Percentiles rank a stretch among this genome's conserved stretches.
phyloP scores from a whole-genome alignment of 2,888 invertebrate species.

The Nudaria mundana region DNA sequence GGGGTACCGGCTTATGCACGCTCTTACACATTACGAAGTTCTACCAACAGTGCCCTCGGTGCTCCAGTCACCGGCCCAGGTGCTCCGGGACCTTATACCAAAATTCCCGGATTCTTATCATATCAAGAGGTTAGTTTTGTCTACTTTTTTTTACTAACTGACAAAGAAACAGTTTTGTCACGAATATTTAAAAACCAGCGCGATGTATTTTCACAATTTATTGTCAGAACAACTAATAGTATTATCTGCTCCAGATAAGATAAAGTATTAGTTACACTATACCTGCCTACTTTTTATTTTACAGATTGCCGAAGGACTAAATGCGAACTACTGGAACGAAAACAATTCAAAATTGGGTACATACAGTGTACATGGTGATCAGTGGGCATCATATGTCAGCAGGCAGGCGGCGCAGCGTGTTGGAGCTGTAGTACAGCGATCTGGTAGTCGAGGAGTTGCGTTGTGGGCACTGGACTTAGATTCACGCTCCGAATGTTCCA shows the following conservation, averaged over 20 bases:
- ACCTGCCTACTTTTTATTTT: too few species aligned
- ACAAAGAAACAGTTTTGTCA: neutral
- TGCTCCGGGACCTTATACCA: conserved; percentile 84
- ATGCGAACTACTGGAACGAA: conserved; percentile 80
- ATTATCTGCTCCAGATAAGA: too few species aligned
- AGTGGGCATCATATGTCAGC: conserved; percentile 91
- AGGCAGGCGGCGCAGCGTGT: conserved; percentile 83
- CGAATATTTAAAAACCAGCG: too few species aligned
- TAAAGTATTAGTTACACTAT: neutral
- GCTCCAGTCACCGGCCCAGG: conserved; percentile 84
- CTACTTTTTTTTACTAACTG: neutral
- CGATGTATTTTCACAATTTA: neutral
- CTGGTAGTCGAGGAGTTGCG: conserved; percentile 86
- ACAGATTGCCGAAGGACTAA: conserved; percentile 82
- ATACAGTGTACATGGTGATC: conserved; percentile 85
- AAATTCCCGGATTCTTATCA: conserved; percentile 87
- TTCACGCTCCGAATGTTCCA: conserved; percentile 86
- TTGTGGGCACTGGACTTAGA: conserved; percentile 91
- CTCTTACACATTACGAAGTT: conserved; percentile 84
- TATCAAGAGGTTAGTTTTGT: conserved; percentile 84
- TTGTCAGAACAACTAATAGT: neutral
- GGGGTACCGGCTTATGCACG: conserved; percentile 90
- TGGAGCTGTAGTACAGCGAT: conserved; percentile 78
- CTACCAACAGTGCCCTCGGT: conserved; percentile 76
- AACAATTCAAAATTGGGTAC: conserved; percentile 85